Conservation (phyloP, 2,888 invertebrate species). For the Bellardia pandia region DNA sequence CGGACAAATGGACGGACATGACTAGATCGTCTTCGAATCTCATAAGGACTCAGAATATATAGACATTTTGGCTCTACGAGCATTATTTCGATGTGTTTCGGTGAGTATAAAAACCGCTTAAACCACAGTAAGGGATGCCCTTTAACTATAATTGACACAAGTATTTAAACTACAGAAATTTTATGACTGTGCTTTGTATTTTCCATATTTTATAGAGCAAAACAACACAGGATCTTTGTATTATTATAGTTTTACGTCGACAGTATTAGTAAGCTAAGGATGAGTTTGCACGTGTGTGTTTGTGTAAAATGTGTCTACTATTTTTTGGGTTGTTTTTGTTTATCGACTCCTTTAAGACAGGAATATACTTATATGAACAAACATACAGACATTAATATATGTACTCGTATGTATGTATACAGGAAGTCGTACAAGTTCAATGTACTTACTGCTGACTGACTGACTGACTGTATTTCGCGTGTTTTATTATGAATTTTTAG, state of each 20-base stretch:
- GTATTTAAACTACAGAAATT: not conserved
- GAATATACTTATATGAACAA: not conserved
- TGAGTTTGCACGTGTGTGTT: not conserved
- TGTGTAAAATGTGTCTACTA: not conserved
- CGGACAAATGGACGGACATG: too few relatives aligned
- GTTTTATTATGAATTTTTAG: constrained; percentile 52
- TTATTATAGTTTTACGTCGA: not conserved
- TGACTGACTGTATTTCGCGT: constrained; percentile 64
- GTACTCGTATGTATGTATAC: constrained; percentile 23
- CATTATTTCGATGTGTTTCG: too few relatives aligned
- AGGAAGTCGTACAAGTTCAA: constrained; percentile 69
- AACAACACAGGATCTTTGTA: not conserved
- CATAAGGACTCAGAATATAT: too few relatives aligned
- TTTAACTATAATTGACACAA: not conserved
- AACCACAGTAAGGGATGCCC: not conserved
- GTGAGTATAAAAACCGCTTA: too few relatives aligned
- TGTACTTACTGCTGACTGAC: constrained; percentile 12
- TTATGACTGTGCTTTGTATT: constrained; percentile 14
- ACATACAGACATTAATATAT: not conserved
- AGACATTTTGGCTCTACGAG: too few relatives aligned
- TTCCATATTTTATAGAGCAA: not conserved
- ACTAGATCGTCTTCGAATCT: too few relatives aligned
- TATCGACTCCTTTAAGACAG: constrained; percentile 31
- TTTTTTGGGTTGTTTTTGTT: constrained; percentile 16
- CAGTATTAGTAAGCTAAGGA: constrained; percentile 13